Evolutionary conservation across 2,113 vertebrate genomes (phyloP).

Genomic region (Odontesthes bonariensis): DNA sequence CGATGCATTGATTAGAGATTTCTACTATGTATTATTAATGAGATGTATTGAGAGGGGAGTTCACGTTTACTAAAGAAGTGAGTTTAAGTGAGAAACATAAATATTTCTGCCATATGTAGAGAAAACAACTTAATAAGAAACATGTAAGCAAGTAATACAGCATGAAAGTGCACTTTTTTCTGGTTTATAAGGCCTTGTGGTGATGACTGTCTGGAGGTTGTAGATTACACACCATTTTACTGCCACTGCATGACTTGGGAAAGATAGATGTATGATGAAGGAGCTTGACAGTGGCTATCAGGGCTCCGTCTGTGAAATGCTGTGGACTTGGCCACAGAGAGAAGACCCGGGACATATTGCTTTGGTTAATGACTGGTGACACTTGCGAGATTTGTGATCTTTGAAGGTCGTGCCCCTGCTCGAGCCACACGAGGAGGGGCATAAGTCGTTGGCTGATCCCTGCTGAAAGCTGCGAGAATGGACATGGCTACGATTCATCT

Average conservation of each 20-base stretch:
- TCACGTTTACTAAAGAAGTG: slow-evolving; percentile 36
- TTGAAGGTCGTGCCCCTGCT: slow-evolving; percentile 73
- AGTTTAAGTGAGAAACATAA: slow-evolving; percentile 36
- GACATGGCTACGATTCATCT: slow-evolving; percentile 76
- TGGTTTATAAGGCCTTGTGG: slow-evolving; percentile 5
- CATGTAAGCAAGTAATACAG: slow-evolving; percentile 16
- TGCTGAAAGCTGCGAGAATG: slow-evolving; percentile 65
- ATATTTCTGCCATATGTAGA: slow-evolving; percentile 16
- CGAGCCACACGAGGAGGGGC: slow-evolving; percentile 69
- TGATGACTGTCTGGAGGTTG: slow-evolving; percentile 39
- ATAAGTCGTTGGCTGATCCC: slow-evolving; percentile 66
- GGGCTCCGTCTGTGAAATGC: slow-evolving; percentile 46
- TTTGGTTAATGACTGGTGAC: slow-evolving; percentile 79
- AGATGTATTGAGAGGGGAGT: slow-evolving; percentile 35
- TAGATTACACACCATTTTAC: slow-evolving; percentile 41
- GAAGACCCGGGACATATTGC: slow-evolving; percentile 73
- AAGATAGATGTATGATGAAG: slow-evolving; percentile 44
- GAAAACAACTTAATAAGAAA: slow-evolving; percentile 16
- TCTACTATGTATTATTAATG: slow-evolving; percentile 67
- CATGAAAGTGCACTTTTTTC: slow-evolving; percentile 18
- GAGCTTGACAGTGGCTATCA: slow-evolving; percentile 50
- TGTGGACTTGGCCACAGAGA: slow-evolving; percentile 44
- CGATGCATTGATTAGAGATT: slow-evolving; percentile 60
- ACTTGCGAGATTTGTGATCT: slow-evolving; percentile 77
- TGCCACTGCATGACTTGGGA: slow-evolving; percentile 28